Conservation (phyloP, 2,888 invertebrate species). For the Cataglyphis albicans region DNA sequence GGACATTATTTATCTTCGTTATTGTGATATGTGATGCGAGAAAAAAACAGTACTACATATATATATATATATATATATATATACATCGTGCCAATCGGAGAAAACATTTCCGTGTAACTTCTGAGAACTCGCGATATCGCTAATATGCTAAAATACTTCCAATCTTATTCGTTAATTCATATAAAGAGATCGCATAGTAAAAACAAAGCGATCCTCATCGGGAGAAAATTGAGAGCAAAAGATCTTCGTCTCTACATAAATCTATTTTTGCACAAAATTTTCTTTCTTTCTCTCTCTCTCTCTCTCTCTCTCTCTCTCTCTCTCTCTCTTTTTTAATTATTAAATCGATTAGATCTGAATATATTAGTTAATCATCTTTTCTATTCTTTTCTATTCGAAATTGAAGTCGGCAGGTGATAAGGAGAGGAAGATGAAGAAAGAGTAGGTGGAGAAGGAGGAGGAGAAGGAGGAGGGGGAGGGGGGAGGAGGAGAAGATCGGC, state of each 20-base stretch:
- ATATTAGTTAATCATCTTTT: not conserved
- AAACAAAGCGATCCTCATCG: not conserved
- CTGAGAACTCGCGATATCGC: not conserved
- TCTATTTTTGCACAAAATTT: not conserved
- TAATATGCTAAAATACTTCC: not conserved
- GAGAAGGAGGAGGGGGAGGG: too few relatives aligned
- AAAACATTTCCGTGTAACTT: not conserved
- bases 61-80: not conserved
- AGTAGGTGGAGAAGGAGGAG: not conserved
- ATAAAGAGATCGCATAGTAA: not conserved
- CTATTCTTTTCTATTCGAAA: not conserved
- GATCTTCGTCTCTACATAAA: not conserved
- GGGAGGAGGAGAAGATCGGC: not conserved
- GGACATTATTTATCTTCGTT: conserved; percentile 26
- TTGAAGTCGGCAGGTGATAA: not conserved
- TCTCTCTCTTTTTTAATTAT: not conserved
- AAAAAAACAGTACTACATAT: not conserved
- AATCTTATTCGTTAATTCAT: not conserved
- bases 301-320: not conserved
- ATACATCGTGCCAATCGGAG: not conserved
- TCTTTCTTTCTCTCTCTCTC: not conserved
- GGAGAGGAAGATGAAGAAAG: not conserved
- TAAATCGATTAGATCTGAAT: not conserved
- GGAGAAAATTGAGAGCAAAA: not conserved
- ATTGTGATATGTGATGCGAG: conserved; percentile 2